Evolutionary conservation across 2,888 invertebrate species (phyloP).

Genomic region (Phrixothrix hirtus): DNA sequence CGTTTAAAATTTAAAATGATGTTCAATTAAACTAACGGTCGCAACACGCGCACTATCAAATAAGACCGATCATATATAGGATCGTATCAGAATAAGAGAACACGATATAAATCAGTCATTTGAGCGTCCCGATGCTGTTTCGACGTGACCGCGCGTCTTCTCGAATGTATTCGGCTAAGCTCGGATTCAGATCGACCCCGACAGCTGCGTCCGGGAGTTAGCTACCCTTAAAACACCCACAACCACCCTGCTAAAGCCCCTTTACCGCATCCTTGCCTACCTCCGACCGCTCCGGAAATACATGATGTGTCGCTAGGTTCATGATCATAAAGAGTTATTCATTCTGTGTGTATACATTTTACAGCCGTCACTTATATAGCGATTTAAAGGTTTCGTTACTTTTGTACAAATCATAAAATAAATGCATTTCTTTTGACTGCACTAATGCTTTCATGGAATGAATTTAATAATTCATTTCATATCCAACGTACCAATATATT

Average conservation of each 20-base stretch:
- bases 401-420: conserved; percentile 2
- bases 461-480: too few relatives aligned
- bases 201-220: conserved; percentile 37
- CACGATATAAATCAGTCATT: conserved; percentile 30
- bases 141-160: conserved; percentile 32
- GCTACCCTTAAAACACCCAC: conserved; percentile 27
- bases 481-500: too few relatives aligned
- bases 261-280: conserved; percentile 28
- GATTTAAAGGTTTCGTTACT: conserved; percentile 7
- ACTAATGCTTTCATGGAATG: too few relatives aligned
- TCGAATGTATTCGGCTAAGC: conserved; percentile 27
- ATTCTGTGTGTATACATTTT: conserved; percentile 12
- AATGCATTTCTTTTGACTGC: background rate
- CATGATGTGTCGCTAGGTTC: conserved; percentile 29
- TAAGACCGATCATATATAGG: conserved; percentile 22
- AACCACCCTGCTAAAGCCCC: conserved; percentile 24
- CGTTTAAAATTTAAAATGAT: too few relatives aligned
- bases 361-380: conserved; percentile 9
- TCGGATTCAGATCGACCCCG: conserved; percentile 36
- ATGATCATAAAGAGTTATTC: conserved; percentile 24
- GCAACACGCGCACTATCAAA: conserved; percentile 23
- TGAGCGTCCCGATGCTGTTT: conserved; percentile 33
- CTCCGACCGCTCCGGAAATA: conserved; percentile 29
- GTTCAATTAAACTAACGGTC: too few relatives aligned
- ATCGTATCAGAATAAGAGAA: conserved; percentile 25